A percentile compares a stretch with the other conserved stretches of the same genome.
These are phyloP conservation scores for Hetaerina americana DNA, from an alignment of 1,140 invertebrate genomes.

Conservation along the genomic window DNA sequence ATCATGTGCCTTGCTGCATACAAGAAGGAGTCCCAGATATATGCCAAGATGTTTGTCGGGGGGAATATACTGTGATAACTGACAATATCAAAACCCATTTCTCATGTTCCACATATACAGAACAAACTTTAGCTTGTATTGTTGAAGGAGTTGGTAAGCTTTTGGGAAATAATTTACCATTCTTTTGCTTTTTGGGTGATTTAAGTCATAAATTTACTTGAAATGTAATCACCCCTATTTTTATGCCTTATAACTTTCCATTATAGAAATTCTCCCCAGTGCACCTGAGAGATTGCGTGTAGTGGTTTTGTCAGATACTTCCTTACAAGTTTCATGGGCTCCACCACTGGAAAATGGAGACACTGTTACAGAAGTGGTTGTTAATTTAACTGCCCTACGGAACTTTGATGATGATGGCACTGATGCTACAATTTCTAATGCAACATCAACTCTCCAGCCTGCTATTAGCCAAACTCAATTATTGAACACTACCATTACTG, in stretches of 20 bases:
- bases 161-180: no score
- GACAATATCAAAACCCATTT: conserved; percentile 70
- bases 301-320: conserved; percentile 51
- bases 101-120: conserved; percentile 67
- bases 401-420: conserved; percentile 37
- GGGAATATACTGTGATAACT: conserved; percentile 69
- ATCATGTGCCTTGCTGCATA: conserved; percentile 71
- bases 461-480: background rate
- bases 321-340: conserved; percentile 53
- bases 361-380: conserved; percentile 47
- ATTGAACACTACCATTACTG: background rate
- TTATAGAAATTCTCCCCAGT: conserved; percentile 54
- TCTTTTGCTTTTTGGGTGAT: no score
- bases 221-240: background rate
- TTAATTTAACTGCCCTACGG: conserved; percentile 55
- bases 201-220: background rate
- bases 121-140: conserved; percentile 65
- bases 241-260: conserved; percentile 10
- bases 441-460: background rate
- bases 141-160: conserved; percentile 62
- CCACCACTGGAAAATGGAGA: conserved; percentile 45
- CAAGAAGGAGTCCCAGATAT: conserved; percentile 65
- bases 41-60: conserved; percentile 71
- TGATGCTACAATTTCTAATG: background rate
- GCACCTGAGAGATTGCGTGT: conserved; percentile 53